Percentiles rank a stretch among this genome's conserved stretches.
These are phyloP conservation scores for Calephelis perditalis DNA, from an alignment of 2,888 invertebrate genomes.

Conservation along the genomic window DNA sequence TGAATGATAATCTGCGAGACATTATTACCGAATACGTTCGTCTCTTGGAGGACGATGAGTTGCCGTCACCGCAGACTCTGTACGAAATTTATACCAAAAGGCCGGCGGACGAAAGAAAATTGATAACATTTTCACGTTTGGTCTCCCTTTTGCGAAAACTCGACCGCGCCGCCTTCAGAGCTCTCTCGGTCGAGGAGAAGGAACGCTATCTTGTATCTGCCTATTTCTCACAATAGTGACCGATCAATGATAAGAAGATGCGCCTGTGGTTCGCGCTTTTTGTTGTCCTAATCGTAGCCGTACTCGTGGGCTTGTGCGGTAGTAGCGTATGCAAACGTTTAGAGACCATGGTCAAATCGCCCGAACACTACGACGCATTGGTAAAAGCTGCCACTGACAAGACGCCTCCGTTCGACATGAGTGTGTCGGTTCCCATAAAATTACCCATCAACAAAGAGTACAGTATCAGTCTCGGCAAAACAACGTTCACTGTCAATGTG, in stretches of 20 bases:
- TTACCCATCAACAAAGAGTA: conserved; percentile 3
- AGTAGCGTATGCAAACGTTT: conserved; percentile 5
- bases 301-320: conserved; percentile 3
- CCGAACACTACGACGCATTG: conserved; percentile 5
- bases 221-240: conserved; percentile 2
- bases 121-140: conserved; percentile 10
- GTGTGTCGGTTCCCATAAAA: conserved; percentile 7
- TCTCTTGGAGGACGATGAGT: background rate
- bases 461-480: background rate
- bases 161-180: conserved; percentile 1
- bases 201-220: conserved; percentile 1
- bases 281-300: conserved; percentile 4
- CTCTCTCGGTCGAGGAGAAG: conserved; percentile 7
- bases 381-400: conserved; percentile 1
- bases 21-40: background rate
- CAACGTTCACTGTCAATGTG: conserved; percentile 1
- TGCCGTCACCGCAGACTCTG: conserved; percentile 3
- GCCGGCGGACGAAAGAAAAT: conserved; percentile 9
- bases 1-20: conserved; percentile 7
- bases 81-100: conserved; percentile 11
- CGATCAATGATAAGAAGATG: conserved; percentile 4
- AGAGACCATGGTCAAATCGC: conserved; percentile 9
- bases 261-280: conserved; percentile 12
- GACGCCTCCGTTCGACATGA: conserved; percentile 13
- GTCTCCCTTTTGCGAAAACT: conserved; percentile 7